phyloP scores from a whole-genome alignment of 2,888 invertebrate genomes.

The Drosophila paramelanica region DNA sequence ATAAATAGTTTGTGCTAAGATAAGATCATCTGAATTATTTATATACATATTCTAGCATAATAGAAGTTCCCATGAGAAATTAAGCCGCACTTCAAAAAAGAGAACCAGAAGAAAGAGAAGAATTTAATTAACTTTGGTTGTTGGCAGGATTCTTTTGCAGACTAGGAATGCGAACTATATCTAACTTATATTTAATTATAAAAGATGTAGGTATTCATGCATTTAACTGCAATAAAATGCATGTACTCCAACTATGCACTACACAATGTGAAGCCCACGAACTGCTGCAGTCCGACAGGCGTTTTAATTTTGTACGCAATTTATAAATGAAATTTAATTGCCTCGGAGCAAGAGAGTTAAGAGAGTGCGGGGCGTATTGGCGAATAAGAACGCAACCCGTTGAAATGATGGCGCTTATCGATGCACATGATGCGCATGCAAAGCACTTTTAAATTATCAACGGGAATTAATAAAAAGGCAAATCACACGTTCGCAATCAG shows the following conservation, averaged over 20 bases:
- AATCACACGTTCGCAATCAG: conserved; percentile 16
- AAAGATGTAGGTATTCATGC: conserved; percentile 8
- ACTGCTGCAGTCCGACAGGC: conserved; percentile 25
- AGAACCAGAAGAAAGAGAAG: too few species aligned
- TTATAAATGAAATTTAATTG: conserved; percentile 74
- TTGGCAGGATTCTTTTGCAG: too few species aligned
- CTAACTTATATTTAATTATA: not conserved
- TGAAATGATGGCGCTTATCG: conserved; percentile 70
- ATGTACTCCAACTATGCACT: conserved; percentile 17
- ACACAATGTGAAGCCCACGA: conserved; percentile 18
- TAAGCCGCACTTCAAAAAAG: too few species aligned
- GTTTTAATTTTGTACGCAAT: conserved; percentile 51
- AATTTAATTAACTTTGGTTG: too few species aligned
- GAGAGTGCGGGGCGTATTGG: not conserved
- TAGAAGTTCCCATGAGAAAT: not conserved
- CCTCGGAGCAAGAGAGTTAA: not conserved
- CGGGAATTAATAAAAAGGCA: conserved; percentile 61
- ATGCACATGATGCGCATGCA: conserved; percentile 70
- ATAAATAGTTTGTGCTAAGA: too few species aligned
- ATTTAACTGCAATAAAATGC: conserved; percentile 7
- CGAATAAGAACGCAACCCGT: conserved; percentile 20
- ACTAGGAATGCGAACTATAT: too few species aligned
- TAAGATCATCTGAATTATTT: too few species aligned
- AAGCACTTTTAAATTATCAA: conserved; percentile 75
- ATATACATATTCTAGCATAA: too few species aligned